A percentile compares a stretch with the other conserved stretches of the same genome.
These are phyloP conservation scores for Lithophane semibrunnea DNA, from an alignment of 2,888 invertebrate genomes.

Conservation along the genomic window DNA sequence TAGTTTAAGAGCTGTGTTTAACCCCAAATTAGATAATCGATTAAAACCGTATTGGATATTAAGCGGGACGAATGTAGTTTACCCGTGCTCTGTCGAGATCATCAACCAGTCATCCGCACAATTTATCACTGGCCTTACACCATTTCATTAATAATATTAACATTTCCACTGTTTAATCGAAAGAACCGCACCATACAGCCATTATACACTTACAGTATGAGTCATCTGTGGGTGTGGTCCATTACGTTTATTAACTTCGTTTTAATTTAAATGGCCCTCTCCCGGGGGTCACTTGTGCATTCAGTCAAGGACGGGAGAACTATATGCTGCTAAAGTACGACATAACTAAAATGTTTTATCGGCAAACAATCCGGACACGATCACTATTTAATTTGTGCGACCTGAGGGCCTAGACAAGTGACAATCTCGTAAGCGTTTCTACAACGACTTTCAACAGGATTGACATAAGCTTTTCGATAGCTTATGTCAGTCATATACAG, in stretches of 20 bases:
- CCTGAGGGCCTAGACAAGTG: too few relatives aligned
- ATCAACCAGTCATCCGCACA: background rate
- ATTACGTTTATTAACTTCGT: constrained; percentile 52
- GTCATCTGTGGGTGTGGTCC: constrained; percentile 49
- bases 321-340: background rate
- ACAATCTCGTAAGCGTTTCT: too few relatives aligned
- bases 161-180: constrained; percentile 1
- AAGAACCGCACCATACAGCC: constrained; percentile 1
- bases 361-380: background rate
- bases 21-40: background rate
- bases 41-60: background rate
- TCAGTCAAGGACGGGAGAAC: constrained; percentile 34
- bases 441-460: too few relatives aligned
- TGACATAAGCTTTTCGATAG: too few relatives aligned
- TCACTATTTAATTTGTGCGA: background rate
- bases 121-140: background rate
- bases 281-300: constrained; percentile 39
- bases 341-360: background rate
- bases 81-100: too few relatives aligned
- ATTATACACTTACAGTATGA: constrained; percentile 41
- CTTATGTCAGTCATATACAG: too few relatives aligned
- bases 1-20: background rate
- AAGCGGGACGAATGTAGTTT: background rate
- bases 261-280: constrained; percentile 53
- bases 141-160: constrained; percentile 13